Base-by-base conservation (phyloP, 1,140 invertebrate species). In the Microvelia longipes region DNA sequence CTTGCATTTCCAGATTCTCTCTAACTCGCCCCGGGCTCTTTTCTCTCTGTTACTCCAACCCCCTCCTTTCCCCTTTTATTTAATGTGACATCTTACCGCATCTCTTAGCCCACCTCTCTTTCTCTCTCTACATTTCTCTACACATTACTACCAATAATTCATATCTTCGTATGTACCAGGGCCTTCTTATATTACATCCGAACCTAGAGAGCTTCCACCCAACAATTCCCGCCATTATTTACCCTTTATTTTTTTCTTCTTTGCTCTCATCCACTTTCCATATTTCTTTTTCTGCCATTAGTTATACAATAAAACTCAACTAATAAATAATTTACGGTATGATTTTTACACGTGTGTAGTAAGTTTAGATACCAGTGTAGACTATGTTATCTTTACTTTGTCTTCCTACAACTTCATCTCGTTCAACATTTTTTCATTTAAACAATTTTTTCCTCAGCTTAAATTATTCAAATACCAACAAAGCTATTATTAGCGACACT, bases 41-140 rank as follows among this genome's bases (percentile, higher is more conserved):
- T 13, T 5, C 63, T 24, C 63, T 27, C 63, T 2, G 50, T 60
- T 13, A n/a, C 13, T 13, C n/a, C 11, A 2, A 27, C n/a, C 63
- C 5, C n/a, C 63, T 65, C 19, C 35, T 50, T 50, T 50, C 35
- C 35, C 50, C 63, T 65, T 65, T 65, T 65, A 65, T 65, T 65
- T 65, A 65, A 65, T 65, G 63, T 27, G 63, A 65, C 63, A 65
- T 24, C 2, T 65, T 65, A 24, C n/a, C 63, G 35, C 35, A 50
- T 50, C 26, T 65, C 63, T 27, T 24, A 65, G n/a, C n/a, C 24
- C 24, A 27, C 63, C 63, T 65, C 63, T 27, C 24, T 27, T 11
- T n/a, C 63, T 65, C 63, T 27, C 24, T 27, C n/a, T n/a, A n/a
- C 63, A 2, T 24, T 2, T 24, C 63, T 27, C 63, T 65, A 24